Percentiles rank a stretch among this genome's conserved stretches.
These are phyloP conservation scores for Chrosomus eos DNA, from an alignment of 2,797 vertebrate species.

Conservation along the genomic window DNA sequence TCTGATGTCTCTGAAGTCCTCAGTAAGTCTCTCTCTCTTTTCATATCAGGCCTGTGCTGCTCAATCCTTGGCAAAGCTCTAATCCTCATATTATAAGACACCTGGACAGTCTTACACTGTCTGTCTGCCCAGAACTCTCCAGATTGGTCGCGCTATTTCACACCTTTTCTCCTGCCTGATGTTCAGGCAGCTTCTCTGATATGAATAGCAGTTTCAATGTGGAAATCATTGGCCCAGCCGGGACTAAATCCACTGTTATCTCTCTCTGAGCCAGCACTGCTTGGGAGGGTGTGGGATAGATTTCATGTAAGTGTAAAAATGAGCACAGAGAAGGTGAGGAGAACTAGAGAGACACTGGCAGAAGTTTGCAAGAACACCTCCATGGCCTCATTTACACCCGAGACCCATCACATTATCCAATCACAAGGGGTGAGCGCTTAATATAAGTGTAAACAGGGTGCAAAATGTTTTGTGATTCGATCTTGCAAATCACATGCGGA, in stretches of 20 bases:
- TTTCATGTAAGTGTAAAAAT: constrained; percentile 38
- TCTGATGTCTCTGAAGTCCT: constrained; percentile 36
- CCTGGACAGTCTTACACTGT: constrained; percentile 52
- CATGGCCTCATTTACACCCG: constrained; percentile 21
- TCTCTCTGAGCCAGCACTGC: constrained; percentile 25
- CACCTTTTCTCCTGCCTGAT: constrained; percentile 49
- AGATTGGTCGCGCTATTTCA: constrained; percentile 55
- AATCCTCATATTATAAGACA: constrained; percentile 55
- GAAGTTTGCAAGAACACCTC: constrained; percentile 28
- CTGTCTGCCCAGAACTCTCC: constrained; percentile 51
- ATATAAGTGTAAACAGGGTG: neutral
- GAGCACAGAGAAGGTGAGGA: constrained; percentile 30
- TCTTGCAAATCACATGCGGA: neutral
- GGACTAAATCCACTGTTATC: constrained; percentile 47
- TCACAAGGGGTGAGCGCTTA: neutral
- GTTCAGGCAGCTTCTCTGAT: constrained; percentile 50
- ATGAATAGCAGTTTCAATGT: constrained; percentile 50
- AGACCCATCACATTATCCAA: neutral
- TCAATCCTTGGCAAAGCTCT: constrained; percentile 51
- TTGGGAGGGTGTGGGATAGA: constrained; percentile 24
- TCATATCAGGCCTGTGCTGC: constrained; percentile 50
- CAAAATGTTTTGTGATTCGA: neutral
- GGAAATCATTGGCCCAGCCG: constrained; percentile 40
- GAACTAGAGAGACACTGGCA: constrained; percentile 16
- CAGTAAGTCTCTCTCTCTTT: constrained; percentile 43